Evolutionary conservation across 1,140 invertebrate genomes (phyloP).

Genomic region (Cephus cinctus): DNA sequence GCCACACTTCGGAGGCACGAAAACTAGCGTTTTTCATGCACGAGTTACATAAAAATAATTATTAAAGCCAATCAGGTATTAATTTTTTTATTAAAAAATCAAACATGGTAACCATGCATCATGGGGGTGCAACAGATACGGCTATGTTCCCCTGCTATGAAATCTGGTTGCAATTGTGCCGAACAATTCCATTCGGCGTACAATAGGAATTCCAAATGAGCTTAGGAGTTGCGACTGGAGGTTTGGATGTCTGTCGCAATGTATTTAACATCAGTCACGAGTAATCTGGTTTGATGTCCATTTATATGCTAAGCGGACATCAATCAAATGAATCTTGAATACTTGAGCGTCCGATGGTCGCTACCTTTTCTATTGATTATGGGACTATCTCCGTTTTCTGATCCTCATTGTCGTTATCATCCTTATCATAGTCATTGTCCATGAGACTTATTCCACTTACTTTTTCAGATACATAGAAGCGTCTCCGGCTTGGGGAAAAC

Average conservation of each 20-base stretch:
- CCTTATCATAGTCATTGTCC: neutral
- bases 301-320: slow-evolving; percentile 12
- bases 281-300: neutral
- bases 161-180: too few species aligned
- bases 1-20: too few species aligned
- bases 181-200: too few species aligned
- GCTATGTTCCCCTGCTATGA: too few species aligned
- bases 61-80: too few species aligned
- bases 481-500: slow-evolving; percentile 64
- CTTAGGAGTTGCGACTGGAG: slow-evolving; percentile 8
- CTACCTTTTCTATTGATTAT: too few species aligned
- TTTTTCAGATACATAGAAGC: slow-evolving; percentile 61
- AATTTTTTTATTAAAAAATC: too few species aligned
- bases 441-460: slow-evolving; percentile 14
- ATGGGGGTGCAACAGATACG: too few species aligned
- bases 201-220: slow-evolving; percentile 30
- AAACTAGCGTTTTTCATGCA: too few species aligned
- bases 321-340: neutral
- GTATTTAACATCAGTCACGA: slow-evolving; percentile 2
- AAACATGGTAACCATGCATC: too few species aligned
- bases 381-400: neutral
- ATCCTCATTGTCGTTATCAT: too few species aligned
- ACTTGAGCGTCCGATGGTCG: slow-evolving; percentile 2
- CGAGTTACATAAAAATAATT: too few species aligned
- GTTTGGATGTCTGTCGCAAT: neutral